Percentiles rank a stretch among this genome's conserved stretches.
These are phyloP conservation scores for Cheumatopsyche charites DNA, from an alignment of 1,140 invertebrate species.

Conservation along the genomic window DNA sequence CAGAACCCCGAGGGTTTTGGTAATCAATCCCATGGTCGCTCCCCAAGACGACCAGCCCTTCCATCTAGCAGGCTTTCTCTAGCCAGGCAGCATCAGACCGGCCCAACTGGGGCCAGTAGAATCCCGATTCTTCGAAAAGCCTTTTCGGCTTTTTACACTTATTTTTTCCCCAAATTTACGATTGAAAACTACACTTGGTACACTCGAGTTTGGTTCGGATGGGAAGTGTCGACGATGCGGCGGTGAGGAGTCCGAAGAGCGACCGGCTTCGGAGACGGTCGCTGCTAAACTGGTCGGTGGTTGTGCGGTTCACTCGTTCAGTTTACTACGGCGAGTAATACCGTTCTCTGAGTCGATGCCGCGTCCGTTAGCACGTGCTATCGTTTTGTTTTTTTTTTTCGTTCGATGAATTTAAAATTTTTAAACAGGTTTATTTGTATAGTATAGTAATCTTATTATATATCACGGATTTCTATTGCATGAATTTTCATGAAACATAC, in stretches of 20 bases:
- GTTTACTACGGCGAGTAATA: conserved; percentile 9
- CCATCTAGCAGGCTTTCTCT: conserved; percentile 44
- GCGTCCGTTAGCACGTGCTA: not conserved
- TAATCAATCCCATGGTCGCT: conserved; percentile 70
- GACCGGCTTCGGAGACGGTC: not conserved
- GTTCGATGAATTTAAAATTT: no score
- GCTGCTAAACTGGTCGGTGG: conserved; percentile 18
- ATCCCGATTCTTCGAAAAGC: no score
- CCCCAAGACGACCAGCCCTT: conserved; percentile 41
- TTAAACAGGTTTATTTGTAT: no score
- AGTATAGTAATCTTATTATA: no score
- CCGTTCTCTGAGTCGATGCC: conserved; percentile 3
- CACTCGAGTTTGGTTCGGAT: no score
- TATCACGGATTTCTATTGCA: no score
- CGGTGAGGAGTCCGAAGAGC: not conserved
- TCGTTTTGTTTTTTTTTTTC: no score
- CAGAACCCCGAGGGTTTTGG: conserved; percentile 73
- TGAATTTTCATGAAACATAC: no score
- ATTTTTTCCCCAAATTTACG: no score
- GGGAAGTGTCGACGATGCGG: no score
- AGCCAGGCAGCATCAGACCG: conserved; percentile 18
- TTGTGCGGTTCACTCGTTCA: not conserved
- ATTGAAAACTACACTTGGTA: no score
- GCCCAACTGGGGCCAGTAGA: conserved; percentile 11
- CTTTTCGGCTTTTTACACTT: no score